Conservation (phyloP, 2,113 vertebrate genomes). For the Vidua macroura region DNA sequence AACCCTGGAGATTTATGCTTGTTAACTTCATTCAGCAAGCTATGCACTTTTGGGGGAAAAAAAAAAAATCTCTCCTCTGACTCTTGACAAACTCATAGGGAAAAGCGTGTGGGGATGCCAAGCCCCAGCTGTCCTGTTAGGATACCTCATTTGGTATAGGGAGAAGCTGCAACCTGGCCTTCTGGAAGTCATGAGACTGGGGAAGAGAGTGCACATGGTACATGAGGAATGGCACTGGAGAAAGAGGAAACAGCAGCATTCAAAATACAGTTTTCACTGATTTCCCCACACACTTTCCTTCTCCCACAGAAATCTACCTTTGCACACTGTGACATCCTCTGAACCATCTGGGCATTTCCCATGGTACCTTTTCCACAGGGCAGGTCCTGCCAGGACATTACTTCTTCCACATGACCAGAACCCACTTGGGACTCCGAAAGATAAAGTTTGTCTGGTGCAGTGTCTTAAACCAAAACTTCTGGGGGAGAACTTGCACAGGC, state of each 20-base stretch:
- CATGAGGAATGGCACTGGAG: background rate
- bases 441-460: background rate
- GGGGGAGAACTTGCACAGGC: background rate
- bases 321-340: background rate
- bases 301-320: background rate
- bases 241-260: background rate
- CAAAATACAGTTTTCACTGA: background rate
- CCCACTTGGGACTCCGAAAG: background rate
- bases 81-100: background rate
- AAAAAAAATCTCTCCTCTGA: background rate
- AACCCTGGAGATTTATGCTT: background rate
- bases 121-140: background rate
- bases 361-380: background rate
- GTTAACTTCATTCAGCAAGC: background rate
- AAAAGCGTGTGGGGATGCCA: background rate
- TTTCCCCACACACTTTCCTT: background rate
- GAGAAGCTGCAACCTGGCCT: background rate
- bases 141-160: background rate
- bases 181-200: background rate
- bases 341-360: rapidly evolving
- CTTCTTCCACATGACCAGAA: background rate
- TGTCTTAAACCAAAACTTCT: background rate
- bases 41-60: background rate
- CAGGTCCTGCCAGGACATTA: background rate
- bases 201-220: background rate